phyloP scores from a whole-genome alignment of 2,888 invertebrate species.

The Pandemis corylana region DNA sequence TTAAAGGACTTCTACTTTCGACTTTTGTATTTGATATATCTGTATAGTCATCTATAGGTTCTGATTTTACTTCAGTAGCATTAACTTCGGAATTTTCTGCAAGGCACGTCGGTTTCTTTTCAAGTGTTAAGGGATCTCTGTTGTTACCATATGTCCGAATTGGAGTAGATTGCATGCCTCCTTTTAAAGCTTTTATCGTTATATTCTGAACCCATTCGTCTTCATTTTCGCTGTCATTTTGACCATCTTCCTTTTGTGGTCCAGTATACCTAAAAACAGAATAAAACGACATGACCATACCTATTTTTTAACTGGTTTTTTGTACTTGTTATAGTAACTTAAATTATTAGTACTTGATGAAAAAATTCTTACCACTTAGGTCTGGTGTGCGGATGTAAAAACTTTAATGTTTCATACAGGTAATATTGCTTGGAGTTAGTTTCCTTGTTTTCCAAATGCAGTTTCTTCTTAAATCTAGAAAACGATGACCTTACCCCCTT shows the following conservation, averaged over 20 bases:
- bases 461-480: slow-evolving; percentile 54
- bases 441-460: slow-evolving; percentile 42
- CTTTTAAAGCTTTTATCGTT: slow-evolving; percentile 1
- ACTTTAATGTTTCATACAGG: slow-evolving; percentile 54
- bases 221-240: slow-evolving; percentile 1
- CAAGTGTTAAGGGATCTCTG: slow-evolving; percentile 6
- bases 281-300: background rate
- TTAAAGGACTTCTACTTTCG: slow-evolving; percentile 32
- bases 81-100: background rate
- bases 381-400: slow-evolving; percentile 56
- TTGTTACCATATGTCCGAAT: slow-evolving; percentile 10
- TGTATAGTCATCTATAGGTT: slow-evolving; percentile 18
- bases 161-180: background rate
- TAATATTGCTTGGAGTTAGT: slow-evolving; percentile 54
- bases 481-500: slow-evolving; percentile 60
- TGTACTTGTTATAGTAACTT: too few species aligned
- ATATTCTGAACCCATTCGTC: slow-evolving; percentile 7
- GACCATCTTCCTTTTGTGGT: background rate
- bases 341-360: background rate
- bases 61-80: slow-evolving; percentile 20
- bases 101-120: background rate
- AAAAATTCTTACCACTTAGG: slow-evolving; percentile 45
- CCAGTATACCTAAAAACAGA: background rate
- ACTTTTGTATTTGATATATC: background rate
- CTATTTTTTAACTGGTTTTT: too few species aligned